Evolutionary conservation across 2,888 invertebrate species (phyloP).

Genomic region (Actias luna): DNA sequence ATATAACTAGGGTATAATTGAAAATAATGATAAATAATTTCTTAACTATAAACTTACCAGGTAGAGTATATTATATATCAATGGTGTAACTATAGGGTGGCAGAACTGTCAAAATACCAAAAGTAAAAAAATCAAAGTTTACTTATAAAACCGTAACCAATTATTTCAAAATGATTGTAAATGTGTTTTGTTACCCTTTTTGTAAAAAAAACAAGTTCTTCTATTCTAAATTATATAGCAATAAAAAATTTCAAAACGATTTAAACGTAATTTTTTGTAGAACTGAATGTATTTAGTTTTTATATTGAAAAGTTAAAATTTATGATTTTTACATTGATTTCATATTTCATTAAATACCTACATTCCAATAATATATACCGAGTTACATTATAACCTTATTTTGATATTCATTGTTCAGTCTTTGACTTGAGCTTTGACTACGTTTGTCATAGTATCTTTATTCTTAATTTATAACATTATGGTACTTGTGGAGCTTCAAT

Average conservation of each 20-base stretch:
- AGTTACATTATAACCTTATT: slow-evolving; percentile 12
- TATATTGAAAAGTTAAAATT: no score
- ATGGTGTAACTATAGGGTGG: no score
- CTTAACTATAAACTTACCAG: no score
- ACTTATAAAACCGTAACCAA: neutral
- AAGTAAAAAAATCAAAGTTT: neutral
- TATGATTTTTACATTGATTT: no score
- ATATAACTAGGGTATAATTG: no score
- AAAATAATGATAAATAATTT: no score
- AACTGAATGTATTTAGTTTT: no score
- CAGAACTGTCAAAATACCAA: no score
- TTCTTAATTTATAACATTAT: no score
- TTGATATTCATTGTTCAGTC: slow-evolving; percentile 31
- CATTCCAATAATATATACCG: neutral
- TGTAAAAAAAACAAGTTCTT: neutral
- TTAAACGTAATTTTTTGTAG: no score
- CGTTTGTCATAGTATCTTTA: neutral
- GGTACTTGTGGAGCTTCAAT: no score
- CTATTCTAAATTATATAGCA: neutral
- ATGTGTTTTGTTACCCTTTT: neutral
- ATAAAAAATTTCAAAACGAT: neutral
- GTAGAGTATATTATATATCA: no score
- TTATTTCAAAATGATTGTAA: neutral
- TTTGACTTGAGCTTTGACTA: neutral
- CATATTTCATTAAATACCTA: neutral